Percentiles rank a stretch among this genome's conserved stretches.
Evolutionary conservation across 2,888 invertebrate species (phyloP).

Genomic region (Epirrita christyi): DNA sequence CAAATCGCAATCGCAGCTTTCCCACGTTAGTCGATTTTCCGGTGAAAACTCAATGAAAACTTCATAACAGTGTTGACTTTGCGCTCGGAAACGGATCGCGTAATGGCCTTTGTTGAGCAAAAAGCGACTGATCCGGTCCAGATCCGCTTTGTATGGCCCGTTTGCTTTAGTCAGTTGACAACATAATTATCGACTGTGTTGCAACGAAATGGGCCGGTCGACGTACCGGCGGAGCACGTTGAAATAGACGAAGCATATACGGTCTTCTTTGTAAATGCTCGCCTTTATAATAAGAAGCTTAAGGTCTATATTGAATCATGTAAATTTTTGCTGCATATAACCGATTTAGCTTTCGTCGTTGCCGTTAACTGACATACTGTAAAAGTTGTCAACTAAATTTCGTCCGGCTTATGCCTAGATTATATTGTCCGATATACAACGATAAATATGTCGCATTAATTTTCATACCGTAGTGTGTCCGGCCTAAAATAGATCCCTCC

Average conservation of each 20-base stretch:
- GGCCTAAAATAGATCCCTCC: too few relatives aligned
- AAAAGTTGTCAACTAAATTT: conserved; percentile 30
- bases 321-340: conserved; percentile 31
- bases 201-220: conserved; percentile 66
- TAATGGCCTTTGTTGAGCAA: conserved; percentile 81
- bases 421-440: conserved; percentile 18
- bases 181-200: conserved; percentile 74
- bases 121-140: conserved; percentile 78
- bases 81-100: conserved; percentile 74
- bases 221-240: conserved; percentile 50
- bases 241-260: conserved; percentile 58
- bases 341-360: conserved; percentile 34
- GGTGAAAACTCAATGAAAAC: conserved; percentile 74
- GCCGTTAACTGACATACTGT: conserved; percentile 28
- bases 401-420: conserved; percentile 20
- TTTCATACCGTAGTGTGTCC: too few relatives aligned
- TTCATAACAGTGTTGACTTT: conserved; percentile 81
- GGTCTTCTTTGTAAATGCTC: conserved; percentile 43
- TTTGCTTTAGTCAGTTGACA: conserved; percentile 78
- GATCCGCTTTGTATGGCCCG: conserved; percentile 75
- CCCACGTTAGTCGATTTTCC: conserved; percentile 75
- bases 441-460: too few relatives aligned
- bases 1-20: conserved; percentile 75
- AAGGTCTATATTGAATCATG: conserved; percentile 30
- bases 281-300: conserved; percentile 19